These are phyloP conservation scores for Ophraella communa DNA, from an alignment of 2,888 invertebrate genomes.

Conservation along the genomic window DNA sequence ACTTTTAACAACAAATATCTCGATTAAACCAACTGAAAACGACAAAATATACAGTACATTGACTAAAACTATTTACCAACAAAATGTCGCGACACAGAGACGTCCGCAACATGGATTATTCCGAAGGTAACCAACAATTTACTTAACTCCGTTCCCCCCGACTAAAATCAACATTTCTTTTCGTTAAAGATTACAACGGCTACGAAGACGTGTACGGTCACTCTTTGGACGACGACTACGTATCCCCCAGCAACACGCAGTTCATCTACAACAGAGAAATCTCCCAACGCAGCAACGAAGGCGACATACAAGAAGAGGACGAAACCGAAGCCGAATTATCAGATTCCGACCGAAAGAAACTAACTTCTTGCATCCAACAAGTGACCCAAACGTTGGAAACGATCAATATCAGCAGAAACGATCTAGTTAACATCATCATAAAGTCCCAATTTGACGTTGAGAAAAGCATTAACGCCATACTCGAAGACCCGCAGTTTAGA, in stretches of 20 bases:
- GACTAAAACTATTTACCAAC: background rate
- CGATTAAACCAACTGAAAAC: too few relatives aligned
- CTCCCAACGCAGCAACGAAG: conserved; percentile 71
- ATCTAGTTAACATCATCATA: conserved; percentile 75
- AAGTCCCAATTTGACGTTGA: conserved; percentile 76
- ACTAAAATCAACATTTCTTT: too few relatives aligned
- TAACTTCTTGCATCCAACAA: conserved; percentile 85
- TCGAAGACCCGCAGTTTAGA: conserved; percentile 45
- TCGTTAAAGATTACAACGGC: conserved; percentile 91
- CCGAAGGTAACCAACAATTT: conserved; percentile 80
- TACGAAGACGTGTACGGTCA: conserved; percentile 92
- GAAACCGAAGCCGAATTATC: conserved; percentile 60
- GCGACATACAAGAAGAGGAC: conserved; percentile 74
- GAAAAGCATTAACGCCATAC: conserved; percentile 74
- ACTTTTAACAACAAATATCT: too few relatives aligned
- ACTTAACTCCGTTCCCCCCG: too few relatives aligned
- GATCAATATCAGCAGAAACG: conserved; percentile 70
- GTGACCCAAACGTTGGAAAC: conserved; percentile 82
- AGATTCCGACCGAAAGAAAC: conserved; percentile 74
- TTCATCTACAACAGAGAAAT: conserved; percentile 83
- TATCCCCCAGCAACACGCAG: conserved; percentile 86
- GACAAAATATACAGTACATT: too few relatives aligned
- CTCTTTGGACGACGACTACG: conserved; percentile 92
- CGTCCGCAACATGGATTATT: conserved; percentile 82
- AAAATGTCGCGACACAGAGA: conserved; percentile 87